Evolutionary conservation across 2,888 invertebrate genomes (phyloP), one percentile per base, ranked within the genome.

Genomic region (Graphium colonna): DNA sequence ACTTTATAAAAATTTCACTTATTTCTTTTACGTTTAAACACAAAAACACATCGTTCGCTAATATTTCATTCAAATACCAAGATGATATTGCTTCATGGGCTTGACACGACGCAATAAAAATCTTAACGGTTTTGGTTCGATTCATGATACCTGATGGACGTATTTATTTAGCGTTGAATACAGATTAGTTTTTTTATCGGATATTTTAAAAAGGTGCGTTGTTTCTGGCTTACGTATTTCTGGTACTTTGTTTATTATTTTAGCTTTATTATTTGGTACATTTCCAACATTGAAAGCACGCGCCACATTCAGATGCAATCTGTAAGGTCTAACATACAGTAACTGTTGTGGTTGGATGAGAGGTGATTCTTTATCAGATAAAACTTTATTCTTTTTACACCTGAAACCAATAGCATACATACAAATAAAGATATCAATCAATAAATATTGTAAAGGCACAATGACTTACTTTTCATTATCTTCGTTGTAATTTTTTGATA

Each of bases 281-380:
- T 60, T 51, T 21, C 63, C 62, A 60, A 64, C 58, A 48, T 67
- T 67, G 58, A 62, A 63, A 4, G 61, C 52, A 3, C 67, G 65
- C 5, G 71, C 71, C 13, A 69, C 60, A 53, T 72, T 74, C 13
- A 73, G 48, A 47, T 69, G 69, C 10, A 71, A 52, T 38, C 61
- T 54, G 16, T 42, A 54, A 16, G 36, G 54, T 45, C 42, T 49
- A 40, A 40, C 49, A 10, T 54, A 33, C 9, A 50, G n/a, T 15
- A 54, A 13, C 13, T 54, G 54, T 13, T 54, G 54, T 9, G 54
- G 54, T 50, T 54, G 54, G 10, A 54, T 44, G 10, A 45, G 33
- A 4, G 39, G 33, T 10, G 54, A 33, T 43, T 54, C 54, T 16
- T 54, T 54, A 44, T 49, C 49, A 33, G 39, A 49, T 21, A 54